Evolutionary conservation across 2,888 invertebrate genomes (phyloP).

Genomic region (Physocephala rufipes): DNA sequence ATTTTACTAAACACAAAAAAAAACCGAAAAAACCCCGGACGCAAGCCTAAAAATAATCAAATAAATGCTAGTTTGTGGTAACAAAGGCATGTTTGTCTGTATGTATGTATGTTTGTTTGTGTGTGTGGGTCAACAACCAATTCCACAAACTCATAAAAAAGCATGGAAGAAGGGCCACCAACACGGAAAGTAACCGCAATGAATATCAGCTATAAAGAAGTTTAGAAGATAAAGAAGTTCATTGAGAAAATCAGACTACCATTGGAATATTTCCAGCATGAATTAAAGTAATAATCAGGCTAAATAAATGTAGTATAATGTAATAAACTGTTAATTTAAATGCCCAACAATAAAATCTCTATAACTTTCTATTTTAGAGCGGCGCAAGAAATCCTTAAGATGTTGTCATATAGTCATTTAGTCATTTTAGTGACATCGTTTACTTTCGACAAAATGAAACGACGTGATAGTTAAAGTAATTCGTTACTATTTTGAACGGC

Average conservation of each 20-base stretch:
- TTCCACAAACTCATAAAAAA: neutral
- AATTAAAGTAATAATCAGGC: slow-evolving; percentile 18
- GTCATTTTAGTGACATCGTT: too few species aligned
- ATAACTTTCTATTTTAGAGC: too few species aligned
- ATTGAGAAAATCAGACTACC: neutral
- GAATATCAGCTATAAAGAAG: too few species aligned
- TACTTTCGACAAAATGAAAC: too few species aligned
- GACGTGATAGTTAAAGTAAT: too few species aligned
- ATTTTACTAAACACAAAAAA: neutral
- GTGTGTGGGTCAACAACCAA: slow-evolving; percentile 20
- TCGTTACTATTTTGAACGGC: too few species aligned
- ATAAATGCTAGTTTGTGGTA: slow-evolving; percentile 21
- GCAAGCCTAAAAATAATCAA: slow-evolving; percentile 19
- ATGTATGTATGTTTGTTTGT: too few species aligned
- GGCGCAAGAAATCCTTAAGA: too few species aligned
- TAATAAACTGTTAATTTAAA: slow-evolving; percentile 19
- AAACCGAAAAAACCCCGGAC: neutral
- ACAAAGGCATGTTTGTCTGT: slow-evolving; percentile 1
- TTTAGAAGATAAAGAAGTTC: slow-evolving; percentile 3
- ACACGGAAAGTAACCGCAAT: too few species aligned
- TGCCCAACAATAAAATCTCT: neutral
- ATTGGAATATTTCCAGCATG: neutral
- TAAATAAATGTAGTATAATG: slow-evolving; percentile 23
- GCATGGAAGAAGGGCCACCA: neutral
- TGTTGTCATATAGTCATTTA: too few species aligned